Evolutionary conservation across 2,797 vertebrate species (phyloP), one percentile per base, ranked within the genome.

Genomic region (Diceros bicornis): DNA sequence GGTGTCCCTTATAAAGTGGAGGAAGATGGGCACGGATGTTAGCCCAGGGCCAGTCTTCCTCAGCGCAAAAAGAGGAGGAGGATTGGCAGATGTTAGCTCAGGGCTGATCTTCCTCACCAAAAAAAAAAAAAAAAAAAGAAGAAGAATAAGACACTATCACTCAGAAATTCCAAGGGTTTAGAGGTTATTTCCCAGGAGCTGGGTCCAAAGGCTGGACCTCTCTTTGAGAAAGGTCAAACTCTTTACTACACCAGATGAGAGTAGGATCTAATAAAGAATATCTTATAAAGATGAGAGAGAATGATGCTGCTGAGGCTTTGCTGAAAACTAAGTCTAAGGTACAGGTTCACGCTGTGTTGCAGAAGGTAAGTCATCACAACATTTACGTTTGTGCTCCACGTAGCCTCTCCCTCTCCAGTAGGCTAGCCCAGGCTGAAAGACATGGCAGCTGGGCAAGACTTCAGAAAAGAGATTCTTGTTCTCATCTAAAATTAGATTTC

Each of bases 171-270:
- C 55, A 72, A 85, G 20, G 47, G 13, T 72, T 87, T 66, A 44
- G 50, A 85, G 16, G 29, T 59, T 72, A 62, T 21, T n/a, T 81
- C 71, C 23, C 37, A 68, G 75, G 37, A 71, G 29, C 12, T 64
- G 61, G 17, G 29, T 37, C 62, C 10, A n/a, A 85, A 94, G 29
- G 37, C 34, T 34, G 75, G 78, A 64, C 44, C 29, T 79, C 34
- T 66, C 16, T 72, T 9, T 75, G 59, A 37, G 7, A 85, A 94
- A 96, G 34, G 88, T 4, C 59, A 96, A 69, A 75, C 32, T 94
- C 11, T 84, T 68, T 79, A 71, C 25, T 69, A 44, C 0, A 18
- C 7, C 25, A 61, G 25, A n/a, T 32, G 4, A 84, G 14, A 69
- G 52, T 0, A 79, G 52, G 21, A 81, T 11, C 55, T 71, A 75